Evolutionary conservation across 1,140 invertebrate genomes (phyloP).

Genomic region (Drosophila varians): DNA sequence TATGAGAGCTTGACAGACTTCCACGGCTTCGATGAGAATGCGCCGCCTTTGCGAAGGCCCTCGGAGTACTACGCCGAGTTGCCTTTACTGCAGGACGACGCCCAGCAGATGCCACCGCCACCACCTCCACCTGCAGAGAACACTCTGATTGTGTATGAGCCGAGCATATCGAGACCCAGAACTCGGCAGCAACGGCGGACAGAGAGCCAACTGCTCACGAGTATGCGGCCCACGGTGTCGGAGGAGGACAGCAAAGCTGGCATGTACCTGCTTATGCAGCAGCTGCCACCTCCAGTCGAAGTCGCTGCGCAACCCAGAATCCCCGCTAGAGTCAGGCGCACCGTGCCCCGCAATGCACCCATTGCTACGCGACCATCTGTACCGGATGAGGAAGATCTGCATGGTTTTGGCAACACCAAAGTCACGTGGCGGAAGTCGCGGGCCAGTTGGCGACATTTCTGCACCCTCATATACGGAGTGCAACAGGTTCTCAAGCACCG

Average conservation of each 20-base stretch:
- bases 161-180: slow-evolving; percentile 17
- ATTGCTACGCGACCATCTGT: background rate
- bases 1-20: slow-evolving; percentile 35
- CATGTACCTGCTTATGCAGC: slow-evolving; percentile 42
- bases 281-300: slow-evolving; percentile 46
- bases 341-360: background rate
- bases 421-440: slow-evolving; percentile 38
- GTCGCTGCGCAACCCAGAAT: background rate
- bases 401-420: slow-evolving; percentile 36
- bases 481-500: slow-evolving; percentile 58
- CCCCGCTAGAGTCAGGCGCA: background rate
- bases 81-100: slow-evolving; percentile 9
- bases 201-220: slow-evolving; percentile 6
- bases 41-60: slow-evolving; percentile 25
- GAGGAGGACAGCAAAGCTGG: slow-evolving; percentile 47
- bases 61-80: slow-evolving; percentile 32
- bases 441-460: slow-evolving; percentile 65
- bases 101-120: slow-evolving; percentile 4
- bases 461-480: slow-evolving; percentile 31
- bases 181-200: slow-evolving; percentile 55
- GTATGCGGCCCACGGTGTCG: background rate
- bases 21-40: slow-evolving; percentile 52
- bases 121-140: slow-evolving; percentile 4
- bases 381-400: slow-evolving; percentile 1
- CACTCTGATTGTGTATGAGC: background rate